Evolutionary conservation across 2,888 invertebrate species (phyloP).

Genomic region (Malthinus seriepunctatus): DNA sequence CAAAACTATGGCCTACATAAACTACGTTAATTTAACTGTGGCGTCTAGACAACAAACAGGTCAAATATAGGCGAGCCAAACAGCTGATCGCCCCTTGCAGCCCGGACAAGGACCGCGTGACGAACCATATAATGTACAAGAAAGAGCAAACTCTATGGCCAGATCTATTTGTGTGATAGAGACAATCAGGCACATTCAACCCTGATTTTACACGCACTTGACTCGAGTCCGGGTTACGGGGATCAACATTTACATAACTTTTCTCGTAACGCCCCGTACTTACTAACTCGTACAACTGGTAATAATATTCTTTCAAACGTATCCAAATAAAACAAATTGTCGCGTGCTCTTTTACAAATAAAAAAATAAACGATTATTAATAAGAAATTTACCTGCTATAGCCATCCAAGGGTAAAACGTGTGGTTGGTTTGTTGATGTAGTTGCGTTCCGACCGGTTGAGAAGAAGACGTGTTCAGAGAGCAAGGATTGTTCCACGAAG

Average conservation of each 20-base stretch:
- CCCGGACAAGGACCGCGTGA: slow-evolving; percentile 40
- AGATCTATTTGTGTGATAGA: slow-evolving; percentile 45
- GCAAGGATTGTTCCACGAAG: slow-evolving; percentile 89
- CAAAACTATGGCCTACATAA: slow-evolving; percentile 25
- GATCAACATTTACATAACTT: slow-evolving; percentile 50
- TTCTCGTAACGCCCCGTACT: slow-evolving; percentile 38
- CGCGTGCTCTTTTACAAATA: slow-evolving; percentile 18
- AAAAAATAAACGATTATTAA: neutral
- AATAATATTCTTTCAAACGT: slow-evolving; percentile 23
- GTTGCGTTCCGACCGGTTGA: slow-evolving; percentile 77
- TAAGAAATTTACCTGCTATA: slow-evolving; percentile 78
- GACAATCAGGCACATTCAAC: slow-evolving; percentile 51
- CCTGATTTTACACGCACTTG: slow-evolving; percentile 65
- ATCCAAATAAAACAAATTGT: slow-evolving; percentile 14
- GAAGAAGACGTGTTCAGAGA: slow-evolving; percentile 80
- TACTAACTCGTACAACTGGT: slow-evolving; percentile 29
- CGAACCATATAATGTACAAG: slow-evolving; percentile 28
- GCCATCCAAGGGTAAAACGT: slow-evolving; percentile 99
- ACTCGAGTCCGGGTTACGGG: slow-evolving; percentile 51
- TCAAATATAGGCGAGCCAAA: slow-evolving; percentile 50
- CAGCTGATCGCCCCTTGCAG: slow-evolving; percentile 53
- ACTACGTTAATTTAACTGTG: slow-evolving; percentile 38
- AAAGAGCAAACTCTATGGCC: slow-evolving; percentile 33
- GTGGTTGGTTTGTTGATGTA: slow-evolving; percentile 90
- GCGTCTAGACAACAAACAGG: slow-evolving; percentile 47